These are phyloP conservation scores for Typhlomys cinereus DNA, from an alignment of 2,113 vertebrate genomes.

Conservation along the genomic window DNA sequence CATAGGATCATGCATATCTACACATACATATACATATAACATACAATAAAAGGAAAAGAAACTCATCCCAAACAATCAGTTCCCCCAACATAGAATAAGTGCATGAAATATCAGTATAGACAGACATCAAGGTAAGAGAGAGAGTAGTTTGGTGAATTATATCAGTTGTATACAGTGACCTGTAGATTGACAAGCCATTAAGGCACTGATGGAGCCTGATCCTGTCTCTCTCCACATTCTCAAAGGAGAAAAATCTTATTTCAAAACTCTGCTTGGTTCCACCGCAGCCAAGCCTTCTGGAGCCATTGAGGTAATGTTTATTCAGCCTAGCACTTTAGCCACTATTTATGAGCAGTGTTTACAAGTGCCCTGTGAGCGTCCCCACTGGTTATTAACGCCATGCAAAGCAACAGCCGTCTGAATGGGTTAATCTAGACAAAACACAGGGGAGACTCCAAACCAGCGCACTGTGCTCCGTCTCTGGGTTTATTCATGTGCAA, in stretches of 20 bases:
- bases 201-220: not conserved
- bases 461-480: not conserved
- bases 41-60: too few species aligned
- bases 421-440: constrained; percentile 60
- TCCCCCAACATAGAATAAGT: not conserved
- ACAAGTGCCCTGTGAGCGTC: constrained; percentile 57
- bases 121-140: not conserved
- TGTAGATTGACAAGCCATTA: not conserved
- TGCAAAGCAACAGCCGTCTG: constrained; percentile 11
- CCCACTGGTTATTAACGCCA: constrained; percentile 13
- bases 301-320: constrained; percentile 64
- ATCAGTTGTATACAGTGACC: not conserved
- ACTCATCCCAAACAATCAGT: not conserved
- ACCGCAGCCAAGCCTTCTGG: not conserved
- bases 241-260: constrained; percentile 58
- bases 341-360: constrained; percentile 61
- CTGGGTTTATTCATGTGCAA: constrained; percentile 61
- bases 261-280: constrained; percentile 50
- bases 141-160: not conserved
- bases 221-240: not conserved
- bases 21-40: too few species aligned
- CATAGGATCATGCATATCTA: too few species aligned
- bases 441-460: constrained; percentile 47
- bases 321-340: constrained; percentile 53
- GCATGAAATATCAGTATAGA: not conserved